Conservation (phyloP, 2,888 invertebrate species). For the Dyspetes luteomarginatus region DNA sequence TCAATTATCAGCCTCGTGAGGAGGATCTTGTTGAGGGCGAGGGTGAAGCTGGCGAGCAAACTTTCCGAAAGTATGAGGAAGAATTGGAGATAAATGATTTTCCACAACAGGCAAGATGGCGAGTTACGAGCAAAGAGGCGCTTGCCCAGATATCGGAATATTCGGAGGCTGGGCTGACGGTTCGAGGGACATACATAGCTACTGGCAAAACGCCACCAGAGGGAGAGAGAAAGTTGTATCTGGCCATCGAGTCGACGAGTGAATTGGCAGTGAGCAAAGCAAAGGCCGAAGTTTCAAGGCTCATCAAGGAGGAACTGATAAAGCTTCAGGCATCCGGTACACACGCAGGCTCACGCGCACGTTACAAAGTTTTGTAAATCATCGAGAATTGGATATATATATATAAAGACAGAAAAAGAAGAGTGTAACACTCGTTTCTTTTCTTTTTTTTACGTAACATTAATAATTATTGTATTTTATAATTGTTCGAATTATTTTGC, state of each 20-base stretch:
- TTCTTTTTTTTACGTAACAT: conserved; percentile 43
- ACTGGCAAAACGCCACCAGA: conserved; percentile 95
- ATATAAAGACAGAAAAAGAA: conserved; percentile 49
- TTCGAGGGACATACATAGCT: conserved; percentile 97
- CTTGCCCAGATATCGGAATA: conserved; percentile 99
- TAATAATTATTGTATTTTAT: conserved; percentile 44
- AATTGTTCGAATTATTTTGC: conserved; percentile 33
- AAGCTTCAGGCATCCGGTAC: conserved; percentile 93
- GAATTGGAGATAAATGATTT: conserved; percentile 99
- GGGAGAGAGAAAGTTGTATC: conserved; percentile 97
- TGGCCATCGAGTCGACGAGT: conserved; percentile 99
- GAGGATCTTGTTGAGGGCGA: conserved; percentile 89
- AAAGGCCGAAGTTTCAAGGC: conserved; percentile 97
- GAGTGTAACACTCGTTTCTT: conserved; percentile 15
- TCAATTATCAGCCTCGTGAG: conserved; percentile 98
- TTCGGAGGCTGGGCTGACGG: conserved; percentile 99
- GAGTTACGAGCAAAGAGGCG: conserved; percentile 99
- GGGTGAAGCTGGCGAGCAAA: conserved; percentile 87
- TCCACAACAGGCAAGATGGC: conserved; percentile 99
- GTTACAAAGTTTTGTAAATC: conserved; percentile 95
- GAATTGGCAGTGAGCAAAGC: conserved; percentile 98
- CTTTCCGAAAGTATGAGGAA: conserved; percentile 97
- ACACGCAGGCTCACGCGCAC: conserved; percentile 94
- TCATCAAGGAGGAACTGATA: conserved; percentile 98
- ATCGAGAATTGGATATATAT: conserved; percentile 31